Evolutionary conservation across 2,113 vertebrate species (phyloP), one percentile per base, ranked within the genome.

Genomic region (Cranoglanis bouderius): DNA sequence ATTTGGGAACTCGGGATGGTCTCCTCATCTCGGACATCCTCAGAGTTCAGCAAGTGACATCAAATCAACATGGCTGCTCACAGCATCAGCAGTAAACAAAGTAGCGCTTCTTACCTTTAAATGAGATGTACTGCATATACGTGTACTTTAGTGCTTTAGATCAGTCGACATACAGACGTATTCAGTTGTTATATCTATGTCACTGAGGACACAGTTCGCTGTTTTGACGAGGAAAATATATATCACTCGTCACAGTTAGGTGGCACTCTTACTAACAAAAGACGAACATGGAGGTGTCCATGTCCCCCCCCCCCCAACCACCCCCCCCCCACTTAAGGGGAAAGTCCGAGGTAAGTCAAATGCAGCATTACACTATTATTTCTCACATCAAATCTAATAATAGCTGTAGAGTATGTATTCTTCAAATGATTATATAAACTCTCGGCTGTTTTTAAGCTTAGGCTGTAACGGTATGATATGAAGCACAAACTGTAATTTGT

Each of bases 401-500:
- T 59, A 82, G 32, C 21, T 82, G 32, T 1, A 57, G 19, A n/a
- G 53, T 24, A 26, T 75, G 26, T 53, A 51, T 88, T 72, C 6
- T 75, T 75, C 57, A 49, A 63, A 74, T 6, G 24, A 67, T 75
- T 82, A 57, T 24, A 55, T 59, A 83, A 82, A 21, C 46, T 35
- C 32, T 38, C 6, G 14, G 63, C 49, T 72, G 6, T 82, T 82
- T 3, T 81, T 70, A 53, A 74, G 32, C 32, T 53, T 8, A 70
- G 24, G 29, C 35, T 32, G 38, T 46, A 74, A 49, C 38, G 24
- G 4, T 38, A 35, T 55, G 82, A 35, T 80, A 59, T 32, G n/a
- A 77, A 80, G 26, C n/a, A 78, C 74, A 67, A 55, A 53, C 70
- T 77, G 72, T 77, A 85, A 85, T 88, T 78, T 85, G 74, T 85